Evolutionary conservation across 2,113 vertebrate species (phyloP).

Genomic region (Equus przewalskii): DNA sequence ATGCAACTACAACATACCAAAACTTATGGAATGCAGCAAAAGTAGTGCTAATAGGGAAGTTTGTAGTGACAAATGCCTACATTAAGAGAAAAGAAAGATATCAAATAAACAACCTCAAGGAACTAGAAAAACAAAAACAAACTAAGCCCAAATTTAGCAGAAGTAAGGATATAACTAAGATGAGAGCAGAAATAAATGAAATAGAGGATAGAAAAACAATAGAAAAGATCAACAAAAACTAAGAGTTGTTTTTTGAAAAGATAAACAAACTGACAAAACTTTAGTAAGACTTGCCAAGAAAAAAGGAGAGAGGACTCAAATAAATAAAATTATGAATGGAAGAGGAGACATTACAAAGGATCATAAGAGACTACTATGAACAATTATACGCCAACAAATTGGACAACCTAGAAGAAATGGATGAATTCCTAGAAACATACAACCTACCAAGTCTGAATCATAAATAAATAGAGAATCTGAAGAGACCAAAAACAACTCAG

Average conservation of each 20-base stretch:
- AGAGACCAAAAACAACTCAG: neutral
- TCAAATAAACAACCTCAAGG: neutral
- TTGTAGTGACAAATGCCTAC: neutral
- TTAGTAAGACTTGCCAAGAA: neutral
- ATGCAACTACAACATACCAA: neutral
- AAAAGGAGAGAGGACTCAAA: neutral
- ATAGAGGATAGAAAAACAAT: neutral
- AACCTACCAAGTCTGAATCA: neutral
- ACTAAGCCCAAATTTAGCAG: neutral
- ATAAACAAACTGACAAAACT: neutral
- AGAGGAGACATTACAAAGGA: neutral
- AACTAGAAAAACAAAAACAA: neutral
- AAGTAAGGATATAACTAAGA: neutral
- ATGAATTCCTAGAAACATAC: neutral
- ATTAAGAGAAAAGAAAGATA: neutral
- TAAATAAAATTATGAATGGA: neutral
- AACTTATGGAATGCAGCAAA: neutral
- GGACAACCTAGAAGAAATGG: neutral
- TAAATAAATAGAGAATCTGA: neutral
- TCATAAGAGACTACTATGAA: neutral
- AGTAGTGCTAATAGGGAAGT: neutral
- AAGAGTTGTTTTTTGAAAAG: neutral
- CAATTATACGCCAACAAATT: neutral
- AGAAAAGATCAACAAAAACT: neutral
- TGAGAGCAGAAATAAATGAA: neutral